Evolutionary conservation across 2,113 vertebrate species (phyloP).

Genomic region (Lagopus muta): DNA sequence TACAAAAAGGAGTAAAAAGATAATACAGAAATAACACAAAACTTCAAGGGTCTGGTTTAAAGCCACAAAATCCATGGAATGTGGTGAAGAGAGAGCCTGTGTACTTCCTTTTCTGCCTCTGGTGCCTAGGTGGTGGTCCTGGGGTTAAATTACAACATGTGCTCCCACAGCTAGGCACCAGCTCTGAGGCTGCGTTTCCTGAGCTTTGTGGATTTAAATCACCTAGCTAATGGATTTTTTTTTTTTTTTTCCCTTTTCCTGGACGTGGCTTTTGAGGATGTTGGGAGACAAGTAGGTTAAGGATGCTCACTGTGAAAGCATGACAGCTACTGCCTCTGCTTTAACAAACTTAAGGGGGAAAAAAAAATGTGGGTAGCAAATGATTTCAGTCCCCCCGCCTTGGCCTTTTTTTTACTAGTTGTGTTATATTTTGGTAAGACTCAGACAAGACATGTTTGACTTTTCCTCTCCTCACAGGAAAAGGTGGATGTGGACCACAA

Average conservation of each 20-base stretch:
- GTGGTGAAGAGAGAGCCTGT: slow-evolving; percentile 53
- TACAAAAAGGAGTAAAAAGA: slow-evolving; percentile 29
- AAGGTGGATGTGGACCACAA: slow-evolving; percentile 77
- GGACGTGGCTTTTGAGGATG: background rate
- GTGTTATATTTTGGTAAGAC: slow-evolving; percentile 72
- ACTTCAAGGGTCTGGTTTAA: slow-evolving; percentile 75
- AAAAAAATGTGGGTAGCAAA: slow-evolving; percentile 26
- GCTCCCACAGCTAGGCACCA: slow-evolving; percentile 55
- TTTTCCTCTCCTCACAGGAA: slow-evolving; percentile 80
- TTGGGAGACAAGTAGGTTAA: slow-evolving; percentile 6
- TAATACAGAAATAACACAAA: slow-evolving; percentile 67
- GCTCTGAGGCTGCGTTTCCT: slow-evolving; percentile 48
- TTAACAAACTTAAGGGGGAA: slow-evolving; percentile 51
- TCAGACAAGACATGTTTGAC: slow-evolving; percentile 74
- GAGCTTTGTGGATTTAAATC: slow-evolving; percentile 68
- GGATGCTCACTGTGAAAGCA: slow-evolving; percentile 5
- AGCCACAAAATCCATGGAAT: slow-evolving; percentile 67
- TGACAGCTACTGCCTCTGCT: background rate
- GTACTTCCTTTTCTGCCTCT: slow-evolving; percentile 58
- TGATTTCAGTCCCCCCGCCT: slow-evolving; percentile 14
- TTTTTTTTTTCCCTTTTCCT: background rate
- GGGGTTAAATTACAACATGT: slow-evolving; percentile 66
- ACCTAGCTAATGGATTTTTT: background rate
- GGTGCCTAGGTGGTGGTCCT: slow-evolving; percentile 70
- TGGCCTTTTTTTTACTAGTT: slow-evolving; percentile 54